These are phyloP conservation scores for Cryptoprocta ferox DNA, from an alignment of 2,797 vertebrate species.

Conservation along the genomic window DNA sequence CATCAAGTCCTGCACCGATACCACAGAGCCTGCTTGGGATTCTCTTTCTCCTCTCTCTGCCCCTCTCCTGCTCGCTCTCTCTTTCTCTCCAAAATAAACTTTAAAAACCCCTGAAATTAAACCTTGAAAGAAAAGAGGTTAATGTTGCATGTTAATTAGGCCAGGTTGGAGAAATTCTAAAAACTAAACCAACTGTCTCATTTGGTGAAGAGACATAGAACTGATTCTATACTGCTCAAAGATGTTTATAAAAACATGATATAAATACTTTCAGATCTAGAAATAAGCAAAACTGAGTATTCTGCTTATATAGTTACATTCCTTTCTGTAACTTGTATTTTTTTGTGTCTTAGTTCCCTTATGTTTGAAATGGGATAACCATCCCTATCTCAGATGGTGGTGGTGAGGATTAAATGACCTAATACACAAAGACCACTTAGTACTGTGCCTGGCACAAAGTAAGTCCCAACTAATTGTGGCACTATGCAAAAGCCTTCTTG, in stretches of 20 bases:
- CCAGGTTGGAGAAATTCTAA: neutral
- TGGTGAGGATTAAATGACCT: neutral
- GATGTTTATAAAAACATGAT: neutral
- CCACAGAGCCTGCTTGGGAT: no score
- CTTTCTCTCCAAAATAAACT: no score
- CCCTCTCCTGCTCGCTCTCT: no score
- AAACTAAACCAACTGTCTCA: neutral
- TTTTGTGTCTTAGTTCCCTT: neutral
- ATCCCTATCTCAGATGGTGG: neutral
- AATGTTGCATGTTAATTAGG: constrained; percentile 6
- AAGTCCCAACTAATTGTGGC: neutral
- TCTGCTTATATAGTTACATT: neutral
- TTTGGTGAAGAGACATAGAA: neutral
- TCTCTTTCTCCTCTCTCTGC: no score
- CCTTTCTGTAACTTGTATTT: neutral
- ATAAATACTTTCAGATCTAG: neutral
- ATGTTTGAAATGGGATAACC: neutral
- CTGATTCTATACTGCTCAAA: neutral
- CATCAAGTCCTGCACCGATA: no score
- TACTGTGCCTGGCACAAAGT: neutral
- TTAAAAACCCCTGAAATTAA: neutral
- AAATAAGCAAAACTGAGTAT: constrained; percentile 44
- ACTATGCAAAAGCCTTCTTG: neutral
- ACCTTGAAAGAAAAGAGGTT: neutral
- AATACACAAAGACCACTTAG: neutral